These are phyloP conservation scores for Acanthurus tractus DNA, from an alignment of 2,797 vertebrate genomes.

Conservation along the genomic window DNA sequence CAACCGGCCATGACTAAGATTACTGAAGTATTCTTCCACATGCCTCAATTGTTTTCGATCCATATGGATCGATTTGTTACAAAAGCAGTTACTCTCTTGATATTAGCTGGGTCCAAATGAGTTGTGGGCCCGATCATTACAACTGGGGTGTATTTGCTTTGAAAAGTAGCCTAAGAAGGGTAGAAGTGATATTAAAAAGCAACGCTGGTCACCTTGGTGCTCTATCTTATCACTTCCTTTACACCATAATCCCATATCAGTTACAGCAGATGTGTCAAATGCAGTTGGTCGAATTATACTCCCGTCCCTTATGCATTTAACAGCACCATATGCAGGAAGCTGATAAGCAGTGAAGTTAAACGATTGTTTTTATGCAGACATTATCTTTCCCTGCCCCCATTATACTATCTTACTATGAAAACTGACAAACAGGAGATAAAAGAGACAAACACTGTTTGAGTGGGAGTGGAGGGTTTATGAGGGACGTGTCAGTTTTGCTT, in stretches of 20 bases:
- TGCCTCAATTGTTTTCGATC: neutral
- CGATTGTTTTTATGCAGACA: conserved; percentile 28
- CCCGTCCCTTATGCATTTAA: neutral
- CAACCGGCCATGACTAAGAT: neutral
- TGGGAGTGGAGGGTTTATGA: conserved; percentile 1
- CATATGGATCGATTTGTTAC: neutral
- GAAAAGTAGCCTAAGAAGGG: neutral
- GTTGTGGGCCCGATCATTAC: neutral
- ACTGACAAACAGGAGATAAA: conserved; percentile 46
- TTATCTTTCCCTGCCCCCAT: conserved; percentile 42
- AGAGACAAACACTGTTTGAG: neutral
- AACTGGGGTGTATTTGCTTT: neutral
- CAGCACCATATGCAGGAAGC: conserved; percentile 39
- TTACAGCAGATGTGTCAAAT: conserved; percentile 32
- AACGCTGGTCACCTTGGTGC: neutral
- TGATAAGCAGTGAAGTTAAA: conserved; percentile 53
- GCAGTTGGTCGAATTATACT: conserved; percentile 33
- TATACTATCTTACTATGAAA: conserved; percentile 39
- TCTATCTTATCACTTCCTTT: neutral
- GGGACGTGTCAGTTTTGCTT: conserved; percentile 45
- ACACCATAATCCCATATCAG: conserved; percentile 28
- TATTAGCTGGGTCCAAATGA: neutral
- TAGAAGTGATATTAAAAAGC: neutral
- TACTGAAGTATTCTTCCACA: conserved; percentile 1
- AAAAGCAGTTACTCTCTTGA: neutral